A percentile compares a stretch with the other conserved stretches of the same genome.
These are phyloP conservation scores for Congeria kusceri DNA, from an alignment of 2,888 invertebrate species.

Conservation along the genomic window DNA sequence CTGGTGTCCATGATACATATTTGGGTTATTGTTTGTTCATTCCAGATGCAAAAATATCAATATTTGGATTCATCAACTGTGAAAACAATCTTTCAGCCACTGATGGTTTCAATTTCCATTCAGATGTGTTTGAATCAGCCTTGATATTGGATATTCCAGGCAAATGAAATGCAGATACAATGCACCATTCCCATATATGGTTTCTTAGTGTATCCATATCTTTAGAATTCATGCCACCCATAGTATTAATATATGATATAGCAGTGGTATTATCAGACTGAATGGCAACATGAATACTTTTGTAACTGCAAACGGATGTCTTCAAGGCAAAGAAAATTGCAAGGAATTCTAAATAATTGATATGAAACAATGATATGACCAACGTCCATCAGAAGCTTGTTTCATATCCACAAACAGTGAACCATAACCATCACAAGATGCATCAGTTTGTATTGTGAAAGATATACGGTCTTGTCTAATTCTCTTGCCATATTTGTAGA, in stretches of 20 bases:
- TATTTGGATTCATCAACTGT: constrained; percentile 18
- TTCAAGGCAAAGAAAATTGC: constrained; percentile 36
- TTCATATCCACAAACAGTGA: constrained; percentile 4
- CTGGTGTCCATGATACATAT: constrained; percentile 43
- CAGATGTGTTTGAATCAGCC: constrained; percentile 21
- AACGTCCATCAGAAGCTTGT: constrained; percentile 23
- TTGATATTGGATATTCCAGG: constrained; percentile 10
- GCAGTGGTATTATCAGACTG: constrained; percentile 44
- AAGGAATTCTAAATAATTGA: constrained; percentile 38
- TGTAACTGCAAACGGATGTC: neutral
- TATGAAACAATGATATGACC: constrained; percentile 22
- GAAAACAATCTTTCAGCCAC: constrained; percentile 29
- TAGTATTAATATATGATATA: constrained; percentile 43
- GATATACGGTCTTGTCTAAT: constrained; percentile 27
- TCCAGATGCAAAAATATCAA: constrained; percentile 40
- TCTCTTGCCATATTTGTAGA: constrained; percentile 37
- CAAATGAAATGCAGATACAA: constrained; percentile 33
- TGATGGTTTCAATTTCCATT: constrained; percentile 43
- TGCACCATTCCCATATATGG: constrained; percentile 37
- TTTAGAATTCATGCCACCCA: constrained; percentile 19
- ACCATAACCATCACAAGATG: constrained; percentile 29
- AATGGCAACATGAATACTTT: constrained; percentile 24
- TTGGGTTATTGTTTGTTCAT: constrained; percentile 32
- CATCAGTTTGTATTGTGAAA: constrained; percentile 32
- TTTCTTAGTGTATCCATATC: constrained; percentile 13